Percentiles rank a stretch among this genome's conserved stretches.
Conservation (phyloP, 1,140 invertebrate genomes). For the Penaeus chinensis region DNA sequence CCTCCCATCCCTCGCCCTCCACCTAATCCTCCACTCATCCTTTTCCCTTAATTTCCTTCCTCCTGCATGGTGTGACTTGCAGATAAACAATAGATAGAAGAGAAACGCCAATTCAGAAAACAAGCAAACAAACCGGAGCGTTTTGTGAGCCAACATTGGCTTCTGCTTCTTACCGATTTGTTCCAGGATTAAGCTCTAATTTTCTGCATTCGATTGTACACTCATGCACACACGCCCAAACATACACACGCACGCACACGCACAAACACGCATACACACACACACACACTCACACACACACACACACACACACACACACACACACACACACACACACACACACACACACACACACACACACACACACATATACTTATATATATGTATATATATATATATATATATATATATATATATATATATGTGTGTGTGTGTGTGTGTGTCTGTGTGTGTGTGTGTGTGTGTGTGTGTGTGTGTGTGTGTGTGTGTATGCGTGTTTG, state of each 20-base stretch:
- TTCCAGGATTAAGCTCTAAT: no score
- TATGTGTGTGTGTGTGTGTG: no score
- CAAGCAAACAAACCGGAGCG: no score
- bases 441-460: no score
- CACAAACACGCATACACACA: neutral
- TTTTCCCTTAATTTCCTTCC: neutral
- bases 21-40: neutral
- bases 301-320: conserved; percentile 8
- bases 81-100: neutral
- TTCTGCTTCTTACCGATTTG: no score
- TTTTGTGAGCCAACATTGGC: no score
- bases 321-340: neutral
- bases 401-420: no score
- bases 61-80: neutral
- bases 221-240: neutral
- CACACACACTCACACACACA: neutral
- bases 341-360: neutral
- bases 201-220: neutral
- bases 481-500: no score
- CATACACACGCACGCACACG: neutral
- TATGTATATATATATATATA: no score
- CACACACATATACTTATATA: no score
- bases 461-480: no score
- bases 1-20: neutral
- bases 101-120: no score